A percentile compares a stretch with the other conserved stretches of the same genome.
These are phyloP conservation scores for Microctenopoma steveboyesi DNA, from an alignment of 2,797 vertebrate species.

Conservation along the genomic window DNA sequence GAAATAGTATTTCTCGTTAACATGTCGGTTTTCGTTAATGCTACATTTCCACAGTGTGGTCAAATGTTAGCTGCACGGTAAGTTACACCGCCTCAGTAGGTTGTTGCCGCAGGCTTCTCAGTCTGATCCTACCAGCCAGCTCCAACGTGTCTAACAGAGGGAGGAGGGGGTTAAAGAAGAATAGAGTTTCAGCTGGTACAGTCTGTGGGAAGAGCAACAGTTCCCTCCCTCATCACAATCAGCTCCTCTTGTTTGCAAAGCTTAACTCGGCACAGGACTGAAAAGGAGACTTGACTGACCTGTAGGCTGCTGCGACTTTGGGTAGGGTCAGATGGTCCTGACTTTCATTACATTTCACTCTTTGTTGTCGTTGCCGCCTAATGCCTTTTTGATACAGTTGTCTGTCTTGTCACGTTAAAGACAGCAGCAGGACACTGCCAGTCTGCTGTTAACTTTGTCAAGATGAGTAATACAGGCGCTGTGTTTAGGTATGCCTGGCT, in stretches of 20 bases:
- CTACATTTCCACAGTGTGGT: background rate
- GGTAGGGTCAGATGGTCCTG: constrained; percentile 42
- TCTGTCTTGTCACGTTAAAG: no score
- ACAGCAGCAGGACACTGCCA: background rate
- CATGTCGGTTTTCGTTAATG: no score
- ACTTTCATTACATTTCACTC: background rate
- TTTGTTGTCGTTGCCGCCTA: background rate
- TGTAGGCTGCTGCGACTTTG: constrained; percentile 31
- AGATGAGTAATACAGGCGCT: no score
- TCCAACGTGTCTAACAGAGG: constrained; percentile 63
- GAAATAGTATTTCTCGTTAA: background rate
- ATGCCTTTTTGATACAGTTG: background rate
- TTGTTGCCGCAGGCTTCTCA: constrained; percentile 6
- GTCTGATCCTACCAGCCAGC: constrained; percentile 55
- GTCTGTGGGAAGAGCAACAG: constrained; percentile 57
- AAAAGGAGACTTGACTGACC: constrained; percentile 28
- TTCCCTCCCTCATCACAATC: constrained; percentile 51
- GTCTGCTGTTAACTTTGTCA: background rate
- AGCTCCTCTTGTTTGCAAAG: constrained; percentile 17
- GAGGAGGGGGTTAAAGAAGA: constrained; percentile 49
- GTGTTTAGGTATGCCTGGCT: background rate
- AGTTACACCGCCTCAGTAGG: background rate
- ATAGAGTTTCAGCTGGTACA: constrained; percentile 51
- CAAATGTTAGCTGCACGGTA: constrained; percentile 3
- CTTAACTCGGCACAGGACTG: constrained; percentile 14